phyloP scores from a whole-genome alignment of 2,888 invertebrate species.

The Parnassius mnemosyne region DNA sequence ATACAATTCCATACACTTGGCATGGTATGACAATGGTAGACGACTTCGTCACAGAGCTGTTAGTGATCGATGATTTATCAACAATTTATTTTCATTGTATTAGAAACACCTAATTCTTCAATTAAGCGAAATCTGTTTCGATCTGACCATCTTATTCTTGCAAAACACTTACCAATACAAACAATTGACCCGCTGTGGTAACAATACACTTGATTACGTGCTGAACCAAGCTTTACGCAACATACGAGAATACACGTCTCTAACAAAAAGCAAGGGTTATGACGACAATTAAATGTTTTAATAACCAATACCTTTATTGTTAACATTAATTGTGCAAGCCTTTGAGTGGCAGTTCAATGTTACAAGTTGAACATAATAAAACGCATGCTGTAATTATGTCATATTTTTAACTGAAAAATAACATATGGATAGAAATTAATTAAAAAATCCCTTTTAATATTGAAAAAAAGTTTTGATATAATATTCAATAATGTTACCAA shows the following conservation, averaged over 20 bases:
- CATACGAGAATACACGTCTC: not conserved
- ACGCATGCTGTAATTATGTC: too few relatives aligned
- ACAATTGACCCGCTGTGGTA: conserved; percentile 17
- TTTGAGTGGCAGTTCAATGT: not conserved
- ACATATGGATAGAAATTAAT: too few relatives aligned
- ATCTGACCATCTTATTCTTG: conserved; percentile 9
- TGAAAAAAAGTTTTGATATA: too few relatives aligned
- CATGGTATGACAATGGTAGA: too few relatives aligned
- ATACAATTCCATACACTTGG: too few relatives aligned
- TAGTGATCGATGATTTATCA: conserved; percentile 9
- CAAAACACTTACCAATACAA: conserved; percentile 17
- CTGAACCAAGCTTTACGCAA: conserved; percentile 4
- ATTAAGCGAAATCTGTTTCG: conserved; percentile 13
- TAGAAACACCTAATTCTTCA: conserved; percentile 6
- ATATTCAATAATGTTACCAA: too few relatives aligned
- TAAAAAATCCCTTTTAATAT: too few relatives aligned
- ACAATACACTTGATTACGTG: conserved; percentile 22
- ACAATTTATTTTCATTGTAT: not conserved
- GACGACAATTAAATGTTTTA: not conserved
- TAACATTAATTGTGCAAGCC: not conserved
- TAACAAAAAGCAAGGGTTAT: conserved; percentile 3
- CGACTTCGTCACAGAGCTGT: too few relatives aligned
- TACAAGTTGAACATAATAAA: not conserved
- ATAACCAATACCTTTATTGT: not conserved
- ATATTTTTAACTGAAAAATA: too few relatives aligned